These are phyloP conservation scores for Schmidtea mediterranea DNA, from an alignment of 1,140 invertebrate genomes.

Conservation along the genomic window DNA sequence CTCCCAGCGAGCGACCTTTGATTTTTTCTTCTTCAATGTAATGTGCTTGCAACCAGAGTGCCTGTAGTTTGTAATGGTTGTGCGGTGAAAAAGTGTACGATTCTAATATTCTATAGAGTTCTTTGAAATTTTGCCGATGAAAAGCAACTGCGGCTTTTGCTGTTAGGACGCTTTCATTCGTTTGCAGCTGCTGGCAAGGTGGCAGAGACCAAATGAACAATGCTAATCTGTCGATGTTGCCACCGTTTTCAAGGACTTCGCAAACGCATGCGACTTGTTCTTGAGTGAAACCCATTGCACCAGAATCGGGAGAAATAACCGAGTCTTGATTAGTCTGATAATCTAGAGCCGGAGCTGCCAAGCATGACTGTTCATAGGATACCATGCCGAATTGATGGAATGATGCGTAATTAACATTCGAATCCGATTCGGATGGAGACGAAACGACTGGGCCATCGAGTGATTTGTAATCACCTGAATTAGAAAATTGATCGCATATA, in stretches of 20 bases:
- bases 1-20: slow-evolving; percentile 69
- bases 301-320: no score
- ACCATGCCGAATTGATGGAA: no score
- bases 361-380: no score
- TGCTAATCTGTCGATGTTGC: slow-evolving; percentile 73
- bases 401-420: no score
- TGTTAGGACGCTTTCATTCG: slow-evolving; percentile 73
- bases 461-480: no score
- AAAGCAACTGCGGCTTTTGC: slow-evolving; percentile 92
- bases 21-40: slow-evolving; percentile 91
- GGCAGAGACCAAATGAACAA: slow-evolving; percentile 91
- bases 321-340: no score
- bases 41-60: slow-evolving; percentile 83
- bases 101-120: slow-evolving; percentile 36
- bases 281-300: slow-evolving; percentile 42
- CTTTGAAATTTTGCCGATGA: slow-evolving; percentile 43
- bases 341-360: no score
- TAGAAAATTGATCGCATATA: no score
- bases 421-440: no score
- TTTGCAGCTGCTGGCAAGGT: slow-evolving; percentile 73
- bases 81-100: slow-evolving; percentile 81
- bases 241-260: slow-evolving; percentile 83
- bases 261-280: slow-evolving; percentile 95
- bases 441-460: no score
- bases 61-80: slow-evolving; percentile 76